phyloP scores from a whole-genome alignment of 1,140 invertebrate species.

The Drosophila rhopaloa region DNA sequence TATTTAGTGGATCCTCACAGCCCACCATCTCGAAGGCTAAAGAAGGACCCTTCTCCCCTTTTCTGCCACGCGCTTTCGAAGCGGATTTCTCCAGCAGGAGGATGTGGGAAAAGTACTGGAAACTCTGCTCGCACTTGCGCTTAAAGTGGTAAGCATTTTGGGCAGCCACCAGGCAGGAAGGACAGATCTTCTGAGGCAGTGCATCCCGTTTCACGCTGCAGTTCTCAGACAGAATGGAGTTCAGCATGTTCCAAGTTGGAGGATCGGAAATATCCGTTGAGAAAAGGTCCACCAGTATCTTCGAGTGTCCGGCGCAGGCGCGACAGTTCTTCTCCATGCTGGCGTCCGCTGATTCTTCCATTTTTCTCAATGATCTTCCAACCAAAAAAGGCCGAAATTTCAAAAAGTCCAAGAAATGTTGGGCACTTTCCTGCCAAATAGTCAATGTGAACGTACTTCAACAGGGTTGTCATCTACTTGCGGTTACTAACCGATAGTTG shows the following conservation, averaged over 20 bases:
- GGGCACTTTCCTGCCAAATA: conserved; percentile 16
- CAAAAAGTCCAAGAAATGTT: conserved; percentile 13
- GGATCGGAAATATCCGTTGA: conserved; percentile 27
- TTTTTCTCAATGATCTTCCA: neutral
- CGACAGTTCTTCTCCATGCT: conserved; percentile 22
- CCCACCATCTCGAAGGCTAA: conserved; percentile 22
- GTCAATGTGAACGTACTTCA: conserved; percentile 13
- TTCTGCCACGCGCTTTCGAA: neutral
- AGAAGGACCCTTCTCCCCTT: neutral
- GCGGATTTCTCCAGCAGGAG: neutral
- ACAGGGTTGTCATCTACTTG: conserved; percentile 5
- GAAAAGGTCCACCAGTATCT: conserved; percentile 28
- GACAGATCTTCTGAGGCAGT: conserved; percentile 41
- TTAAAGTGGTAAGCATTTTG: conserved; percentile 45
- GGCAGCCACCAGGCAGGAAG: conserved; percentile 30
- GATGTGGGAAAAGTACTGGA: conserved; percentile 26
- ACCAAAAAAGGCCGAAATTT: conserved; percentile 8
- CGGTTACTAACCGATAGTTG: conserved; percentile 1
- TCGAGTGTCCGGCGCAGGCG: conserved; percentile 21
- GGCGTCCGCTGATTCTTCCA: neutral
- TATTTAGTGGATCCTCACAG: conserved; percentile 19
- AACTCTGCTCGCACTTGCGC: conserved; percentile 35
- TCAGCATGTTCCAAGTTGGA: conserved; percentile 31
- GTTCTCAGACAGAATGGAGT: conserved; percentile 20
- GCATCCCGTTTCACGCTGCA: conserved; percentile 27